These are phyloP conservation scores for Aurelia coerulea DNA, from an alignment of 30 jellyfish, hydroid and myxozoan genomes.

Conservation along the genomic window DNA sequence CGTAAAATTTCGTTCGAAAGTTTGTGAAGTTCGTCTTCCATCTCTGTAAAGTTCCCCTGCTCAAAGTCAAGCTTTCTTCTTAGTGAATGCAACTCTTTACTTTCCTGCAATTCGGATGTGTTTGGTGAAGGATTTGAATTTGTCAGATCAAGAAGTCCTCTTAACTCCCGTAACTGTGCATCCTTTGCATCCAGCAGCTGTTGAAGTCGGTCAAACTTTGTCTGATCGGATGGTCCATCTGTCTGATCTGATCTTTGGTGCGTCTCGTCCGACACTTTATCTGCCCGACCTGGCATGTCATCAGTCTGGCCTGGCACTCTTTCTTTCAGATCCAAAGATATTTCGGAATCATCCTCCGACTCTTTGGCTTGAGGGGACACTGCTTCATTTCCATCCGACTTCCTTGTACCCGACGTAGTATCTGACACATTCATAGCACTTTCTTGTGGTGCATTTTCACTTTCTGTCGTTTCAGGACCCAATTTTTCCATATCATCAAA, in stretches of 20 bases:
- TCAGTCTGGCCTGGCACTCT: no score
- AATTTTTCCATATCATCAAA: no score
- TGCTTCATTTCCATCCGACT: no score
- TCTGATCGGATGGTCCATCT: not conserved
- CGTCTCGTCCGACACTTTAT: not conserved
- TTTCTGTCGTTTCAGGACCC: no score
- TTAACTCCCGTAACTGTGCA: not conserved
- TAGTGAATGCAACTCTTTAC: not conserved
- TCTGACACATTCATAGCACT: no score
- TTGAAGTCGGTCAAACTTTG: not conserved
- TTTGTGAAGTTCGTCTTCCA: not conserved
- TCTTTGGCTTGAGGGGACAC: no score
- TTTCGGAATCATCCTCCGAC: no score
- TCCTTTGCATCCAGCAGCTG: slow-evolving; percentile 17
- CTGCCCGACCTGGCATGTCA: no score
- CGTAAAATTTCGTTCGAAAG: not conserved
- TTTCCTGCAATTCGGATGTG: not conserved
- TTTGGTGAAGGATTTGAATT: not conserved
- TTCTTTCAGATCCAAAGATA: no score
- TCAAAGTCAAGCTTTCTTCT: not conserved
- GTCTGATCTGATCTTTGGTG: slow-evolving; percentile 10
- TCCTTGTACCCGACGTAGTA: no score
- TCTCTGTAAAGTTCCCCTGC: not conserved
- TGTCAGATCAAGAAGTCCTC: slow-evolving; percentile 2
- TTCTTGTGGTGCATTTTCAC: no score